A percentile compares a stretch with the other conserved stretches of the same genome.
These are phyloP conservation scores for Caenorhabditis drosophilae DNA, from an alignment of 2,888 invertebrate genomes.

Conservation along the genomic window DNA sequence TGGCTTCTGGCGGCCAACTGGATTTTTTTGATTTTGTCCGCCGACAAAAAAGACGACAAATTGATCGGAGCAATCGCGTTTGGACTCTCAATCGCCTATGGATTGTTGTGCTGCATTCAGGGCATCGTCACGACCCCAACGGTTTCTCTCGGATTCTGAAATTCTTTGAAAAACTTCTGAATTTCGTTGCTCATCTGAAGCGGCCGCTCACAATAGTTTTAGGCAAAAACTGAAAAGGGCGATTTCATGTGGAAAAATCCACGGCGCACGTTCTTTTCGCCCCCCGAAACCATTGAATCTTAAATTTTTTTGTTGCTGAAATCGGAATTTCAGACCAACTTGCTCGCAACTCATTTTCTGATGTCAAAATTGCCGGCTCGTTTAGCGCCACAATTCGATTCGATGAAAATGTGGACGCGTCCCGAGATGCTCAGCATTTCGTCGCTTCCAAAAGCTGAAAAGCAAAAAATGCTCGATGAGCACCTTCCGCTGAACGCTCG, in stretches of 20 bases:
- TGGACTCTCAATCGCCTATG: too few relatives aligned
- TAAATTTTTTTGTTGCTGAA: too few relatives aligned
- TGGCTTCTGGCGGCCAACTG: conserved; percentile 10
- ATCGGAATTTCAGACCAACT: conserved; percentile 17
- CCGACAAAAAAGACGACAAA: conserved; percentile 17
- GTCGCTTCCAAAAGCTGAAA: conserved; percentile 8
- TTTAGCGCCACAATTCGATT: conserved; percentile 23
- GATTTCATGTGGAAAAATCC: too few relatives aligned
- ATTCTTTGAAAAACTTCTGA: too few relatives aligned
- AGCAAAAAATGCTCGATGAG: conserved; percentile 9
- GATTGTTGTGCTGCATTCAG: conserved; percentile 15
- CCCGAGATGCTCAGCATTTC: conserved; percentile 16
- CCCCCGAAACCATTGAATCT: too few relatives aligned
- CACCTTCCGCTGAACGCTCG: conserved; percentile 17
- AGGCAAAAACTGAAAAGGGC: too few relatives aligned
- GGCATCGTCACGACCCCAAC: conserved; percentile 21
- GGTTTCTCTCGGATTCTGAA: too few relatives aligned
- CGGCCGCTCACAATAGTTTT: too few relatives aligned
- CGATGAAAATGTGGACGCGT: conserved; percentile 27
- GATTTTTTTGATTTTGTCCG: conserved; percentile 14
- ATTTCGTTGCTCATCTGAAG: too few relatives aligned
- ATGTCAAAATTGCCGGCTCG: conserved; percentile 19
- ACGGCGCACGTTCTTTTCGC: too few relatives aligned
- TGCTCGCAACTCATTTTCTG: conserved; percentile 1
- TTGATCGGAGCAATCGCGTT: too few relatives aligned